Percentiles rank a stretch among this genome's conserved stretches.
phyloP scores from a whole-genome alignment of 2,888 invertebrate genomes.

The Microplitis deprimator region DNA sequence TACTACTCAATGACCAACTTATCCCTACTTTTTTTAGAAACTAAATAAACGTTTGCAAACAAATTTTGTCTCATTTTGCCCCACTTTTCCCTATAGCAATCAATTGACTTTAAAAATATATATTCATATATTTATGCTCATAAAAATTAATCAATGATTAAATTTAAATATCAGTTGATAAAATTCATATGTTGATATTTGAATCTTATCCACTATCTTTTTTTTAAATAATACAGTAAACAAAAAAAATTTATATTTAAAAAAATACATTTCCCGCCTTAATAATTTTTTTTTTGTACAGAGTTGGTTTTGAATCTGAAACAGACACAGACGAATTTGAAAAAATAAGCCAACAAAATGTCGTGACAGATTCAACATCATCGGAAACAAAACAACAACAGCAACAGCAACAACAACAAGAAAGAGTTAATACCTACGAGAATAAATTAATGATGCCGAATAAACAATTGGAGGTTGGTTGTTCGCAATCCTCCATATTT shows the following conservation, averaged over 20 bases:
- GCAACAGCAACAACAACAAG: neutral
- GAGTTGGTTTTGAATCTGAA: constrained; percentile 83
- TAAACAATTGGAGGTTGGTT: constrained; percentile 69
- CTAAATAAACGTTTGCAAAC: too few relatives aligned
- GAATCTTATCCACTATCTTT: neutral
- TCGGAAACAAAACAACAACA: neutral
- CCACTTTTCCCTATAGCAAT: neutral
- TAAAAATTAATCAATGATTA: too few relatives aligned
- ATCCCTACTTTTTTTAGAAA: too few relatives aligned
- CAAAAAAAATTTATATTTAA: constrained; percentile 1
- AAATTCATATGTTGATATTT: too few relatives aligned
- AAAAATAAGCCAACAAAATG: constrained; percentile 78
- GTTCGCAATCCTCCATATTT: constrained; percentile 62
- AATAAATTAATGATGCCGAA: constrained; percentile 56
- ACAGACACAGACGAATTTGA: constrained; percentile 89
- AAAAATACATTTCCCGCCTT: neutral
- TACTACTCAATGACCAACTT: too few relatives aligned
- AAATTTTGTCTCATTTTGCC: too few relatives aligned
- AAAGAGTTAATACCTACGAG: constrained; percentile 53
- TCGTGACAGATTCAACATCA: constrained; percentile 55
- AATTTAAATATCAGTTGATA: too few relatives aligned
- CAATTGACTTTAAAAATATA: neutral
- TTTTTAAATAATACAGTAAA: constrained; percentile 16
- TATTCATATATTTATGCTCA: too few relatives aligned
- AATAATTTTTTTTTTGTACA: constrained; percentile 62